Evolutionary conservation across 1,140 invertebrate species (phyloP).

Genomic region (Anastrepha obliqua): DNA sequence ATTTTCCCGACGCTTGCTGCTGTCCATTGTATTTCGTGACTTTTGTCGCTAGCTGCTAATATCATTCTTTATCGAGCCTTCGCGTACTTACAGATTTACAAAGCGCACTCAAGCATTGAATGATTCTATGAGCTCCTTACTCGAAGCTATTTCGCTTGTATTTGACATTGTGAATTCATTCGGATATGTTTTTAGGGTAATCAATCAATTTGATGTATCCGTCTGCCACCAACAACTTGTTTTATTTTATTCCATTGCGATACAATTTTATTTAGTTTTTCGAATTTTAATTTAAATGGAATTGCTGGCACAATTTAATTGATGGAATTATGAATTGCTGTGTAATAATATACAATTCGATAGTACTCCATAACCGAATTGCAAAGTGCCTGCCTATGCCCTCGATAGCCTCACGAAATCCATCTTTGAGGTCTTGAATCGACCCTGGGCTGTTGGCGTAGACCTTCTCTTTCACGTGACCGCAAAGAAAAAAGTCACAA

Average conservation of each 20-base stretch:
- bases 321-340: too few species aligned
- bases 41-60: constrained; percentile 7
- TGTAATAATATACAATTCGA: too few species aligned
- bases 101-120: neutral
- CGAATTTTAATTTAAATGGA: constrained; percentile 2
- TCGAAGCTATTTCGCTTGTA: neutral
- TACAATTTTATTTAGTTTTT: neutral
- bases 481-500: too few species aligned
- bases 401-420: too few species aligned
- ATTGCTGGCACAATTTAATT: neutral
- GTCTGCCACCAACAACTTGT: neutral
- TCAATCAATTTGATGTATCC: constrained; percentile 57
- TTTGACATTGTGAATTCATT: constrained; percentile 10
- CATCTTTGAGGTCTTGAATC: too few species aligned
- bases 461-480: too few species aligned
- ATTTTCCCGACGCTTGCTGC: neutral
- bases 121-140: neutral
- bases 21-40: neutral
- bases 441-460: too few species aligned
- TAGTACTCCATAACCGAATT: too few species aligned
- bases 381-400: too few species aligned
- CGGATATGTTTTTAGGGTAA: constrained; percentile 48
- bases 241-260: neutral
- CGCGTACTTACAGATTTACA: neutral
- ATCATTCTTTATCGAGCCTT: neutral